Evolutionary conservation across 2,888 invertebrate species (phyloP).

Genomic region (Dolomedes plantarius): DNA sequence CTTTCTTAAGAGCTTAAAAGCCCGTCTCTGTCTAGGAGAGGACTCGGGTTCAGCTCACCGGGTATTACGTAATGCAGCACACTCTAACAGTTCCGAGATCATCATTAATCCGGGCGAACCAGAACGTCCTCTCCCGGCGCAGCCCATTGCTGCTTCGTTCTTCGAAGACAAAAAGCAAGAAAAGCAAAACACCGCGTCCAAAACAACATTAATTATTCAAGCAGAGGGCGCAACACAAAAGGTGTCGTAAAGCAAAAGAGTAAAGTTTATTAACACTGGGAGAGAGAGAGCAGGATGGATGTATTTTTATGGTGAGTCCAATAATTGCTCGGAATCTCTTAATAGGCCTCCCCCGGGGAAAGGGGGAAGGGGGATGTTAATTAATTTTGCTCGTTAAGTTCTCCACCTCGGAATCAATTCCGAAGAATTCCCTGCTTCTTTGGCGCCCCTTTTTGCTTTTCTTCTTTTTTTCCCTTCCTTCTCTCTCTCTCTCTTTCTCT

Average conservation of each 20-base stretch:
- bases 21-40: too few species aligned
- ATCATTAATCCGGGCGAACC: too few species aligned
- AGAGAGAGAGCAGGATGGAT: constrained; percentile 35
- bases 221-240: constrained; percentile 56
- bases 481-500: too few species aligned
- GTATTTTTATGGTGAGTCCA: constrained; percentile 68
- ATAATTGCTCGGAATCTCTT: constrained; percentile 70
- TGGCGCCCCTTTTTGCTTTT: neutral
- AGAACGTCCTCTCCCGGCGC: too few species aligned
- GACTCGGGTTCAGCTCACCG: too few species aligned
- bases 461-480: neutral
- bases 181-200: constrained; percentile 48
- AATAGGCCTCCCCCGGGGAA: constrained; percentile 47
- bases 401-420: constrained; percentile 19
- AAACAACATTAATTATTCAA: constrained; percentile 70
- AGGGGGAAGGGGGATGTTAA: constrained; percentile 55
- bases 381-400: constrained; percentile 69
- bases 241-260: constrained; percentile 71
- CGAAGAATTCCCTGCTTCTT: neutral
- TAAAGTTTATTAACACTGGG: constrained; percentile 68
- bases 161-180: neutral
- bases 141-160: neutral
- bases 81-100: too few species aligned
- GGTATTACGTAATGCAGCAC: too few species aligned
- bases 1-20: too few species aligned